Evolutionary conservation across 2,888 invertebrate species (phyloP).

Genomic region (Meteorus cinctellus): DNA sequence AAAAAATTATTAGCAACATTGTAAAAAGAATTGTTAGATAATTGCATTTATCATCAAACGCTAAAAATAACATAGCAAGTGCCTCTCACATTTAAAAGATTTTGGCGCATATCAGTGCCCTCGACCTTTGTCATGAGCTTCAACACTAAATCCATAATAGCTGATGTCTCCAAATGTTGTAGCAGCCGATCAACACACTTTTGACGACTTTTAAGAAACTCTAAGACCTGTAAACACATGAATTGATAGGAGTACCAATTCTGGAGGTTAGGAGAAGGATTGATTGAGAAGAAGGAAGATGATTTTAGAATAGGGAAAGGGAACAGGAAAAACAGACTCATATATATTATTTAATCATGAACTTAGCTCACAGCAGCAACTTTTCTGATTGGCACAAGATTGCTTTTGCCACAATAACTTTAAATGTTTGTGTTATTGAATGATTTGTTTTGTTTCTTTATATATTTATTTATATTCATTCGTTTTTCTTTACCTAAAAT

Average conservation of each 20-base stretch:
- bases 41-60: neutral
- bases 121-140: slow-evolving; percentile 90
- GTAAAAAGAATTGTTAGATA: neutral
- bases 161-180: slow-evolving; percentile 93
- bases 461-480: slow-evolving; percentile 19
- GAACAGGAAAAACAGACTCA: slow-evolving; percentile 11
- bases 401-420: slow-evolving; percentile 1
- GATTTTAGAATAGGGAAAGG: neutral
- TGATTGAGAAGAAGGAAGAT: slow-evolving; percentile 14
- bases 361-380: slow-evolving; percentile 20
- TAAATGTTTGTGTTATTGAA: slow-evolving; percentile 21
- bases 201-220: slow-evolving; percentile 90
- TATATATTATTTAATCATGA: slow-evolving; percentile 39
- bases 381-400: slow-evolving; percentile 34
- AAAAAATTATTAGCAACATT: neutral
- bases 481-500: slow-evolving; percentile 19
- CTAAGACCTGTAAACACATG: slow-evolving; percentile 92
- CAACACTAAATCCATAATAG: slow-evolving; percentile 93
- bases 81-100: slow-evolving; percentile 80
- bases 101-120: slow-evolving; percentile 82
- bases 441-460: neutral
- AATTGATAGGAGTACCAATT: slow-evolving; percentile 95
- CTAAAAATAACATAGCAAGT: slow-evolving; percentile 22
- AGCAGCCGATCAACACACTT: slow-evolving; percentile 91
- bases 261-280: slow-evolving; percentile 72